Base-by-base conservation (phyloP, 53 echinoderm and acorn worm species). In the Patiria pectinifera region DNA sequence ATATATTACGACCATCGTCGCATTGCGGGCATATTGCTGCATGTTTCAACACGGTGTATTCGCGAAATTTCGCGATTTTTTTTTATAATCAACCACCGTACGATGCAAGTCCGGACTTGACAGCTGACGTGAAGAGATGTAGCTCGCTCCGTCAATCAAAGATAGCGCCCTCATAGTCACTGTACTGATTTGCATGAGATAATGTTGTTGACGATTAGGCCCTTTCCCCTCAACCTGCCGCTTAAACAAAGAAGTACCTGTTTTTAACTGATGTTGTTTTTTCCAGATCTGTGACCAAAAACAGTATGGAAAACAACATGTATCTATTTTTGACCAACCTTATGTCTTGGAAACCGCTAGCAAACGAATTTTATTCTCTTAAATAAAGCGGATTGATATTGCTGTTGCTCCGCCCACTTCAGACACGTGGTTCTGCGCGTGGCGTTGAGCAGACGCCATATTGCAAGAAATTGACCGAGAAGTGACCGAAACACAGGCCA, bases 371-470 rank as follows among this genome's bases (percentile, higher is more conserved):
- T 14, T 6, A 59, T 13, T 11, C 24, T 53, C 16, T 22, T 81
- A 90, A 90, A 81, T 80, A 90, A 90, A 90, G 90, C 90, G 90
- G 80, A 90, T 69, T 80, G 90, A 90, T 90, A 90, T 90, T 69
- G 66, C 11, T 23, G 77, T 92, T 70, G 92, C 92, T 92, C 92
- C 92, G 21, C 92, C 92, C 92, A 92, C 71, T 86, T 78, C 4
- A 92, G 86, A 63, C 92, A 92, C 93, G 93, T 88, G 88, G 88
- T 84, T 48, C 84, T 93, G 75, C 93, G 91, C 91, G 93, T 93
- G 93, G 93, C 93, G 62, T 89, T 93, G 43, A 84, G 83, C 78
- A 85, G 91, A 93, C 93, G 93, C 93, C 93, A 93, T 93, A 78
- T 93, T 93, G 90, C 90, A 46, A 25, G 70, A 80, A 90, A 80